Evolutionary conservation across 1,140 invertebrate species (phyloP), one percentile per base, ranked within the genome.

Genomic region (Panagrolaimus sp.): DNA sequence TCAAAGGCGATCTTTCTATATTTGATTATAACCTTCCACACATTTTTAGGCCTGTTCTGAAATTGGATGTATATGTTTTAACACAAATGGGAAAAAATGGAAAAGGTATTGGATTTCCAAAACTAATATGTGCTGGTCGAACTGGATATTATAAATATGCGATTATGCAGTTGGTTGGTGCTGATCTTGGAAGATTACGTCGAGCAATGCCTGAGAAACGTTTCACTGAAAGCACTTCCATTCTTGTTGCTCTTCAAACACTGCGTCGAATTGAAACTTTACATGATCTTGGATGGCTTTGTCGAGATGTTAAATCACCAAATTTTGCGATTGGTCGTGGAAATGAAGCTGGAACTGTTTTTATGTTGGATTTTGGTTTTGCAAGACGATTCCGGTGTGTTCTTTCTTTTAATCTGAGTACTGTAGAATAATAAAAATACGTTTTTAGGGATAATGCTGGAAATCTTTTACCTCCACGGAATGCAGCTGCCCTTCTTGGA

Each of bases 331-430:
- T 77, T 46, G 76, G 76, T 1, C 52, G 66, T 7, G 77, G 70
- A 4, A 62, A 63, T n/a, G 38, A 72, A n/a, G 63, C 62, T 24
- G 74, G 66, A 0, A 65, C 65, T 14, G 65, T 77, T 10, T 77
- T 77, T 55, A 79, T 77, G 74, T 65, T 77, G 12, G 76, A 78
- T 55, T 78, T 75, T 69, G 77, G 76, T n/a, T 77, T 78, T 43
- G 76, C 76, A 15, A 24, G 75, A 26, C 73, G 73, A 46, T 76
- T 65, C 66, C 28, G 44, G 74, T 76, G 21, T 24, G 67, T 63
- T 17, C 28, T 8, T 63, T 64, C 26, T 10, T 6, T 24, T 21
- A 44, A 38, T 43, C 17, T 17, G 70, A 8, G 3, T 5, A 66
- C 14, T 26, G 67, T 52, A 12, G 15, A 3, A 4, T 65, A 24